Evolutionary conservation across 2,888 invertebrate genomes (phyloP), one percentile per base, ranked within the genome.

Genomic region (Drosophila pullipes): DNA sequence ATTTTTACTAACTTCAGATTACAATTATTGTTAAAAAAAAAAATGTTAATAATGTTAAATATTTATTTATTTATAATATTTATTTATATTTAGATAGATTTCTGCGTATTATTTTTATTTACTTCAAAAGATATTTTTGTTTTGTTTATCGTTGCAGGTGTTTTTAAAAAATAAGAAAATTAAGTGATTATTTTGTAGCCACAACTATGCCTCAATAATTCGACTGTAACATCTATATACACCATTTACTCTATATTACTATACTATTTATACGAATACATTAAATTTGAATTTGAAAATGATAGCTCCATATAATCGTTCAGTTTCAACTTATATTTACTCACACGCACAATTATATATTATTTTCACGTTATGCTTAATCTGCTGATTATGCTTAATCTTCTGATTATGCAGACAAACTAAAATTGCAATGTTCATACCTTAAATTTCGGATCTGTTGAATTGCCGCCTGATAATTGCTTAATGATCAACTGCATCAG

Each of bases 401-500:
- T 37, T 37, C 22, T 25, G 44, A 31, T 55, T 50, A 28, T 13
- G 53, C 53, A 54, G 39, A 39, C 53, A 37, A 3, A 30, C 9
- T 4, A 52, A 61, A 68, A 57, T 62, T 61, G 70, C 73, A 64
- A 44, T 60, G 49, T 6, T 60, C 74, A 55, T 55, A 4, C 39
- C 68, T 22, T 6, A 74, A 69, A 69, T 76, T 69, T 47, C 30
- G 35, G 58, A 73, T 39, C 41, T 57, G n/a, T 35, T 22, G 55
- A 62, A 66, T 66, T 66, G 49, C 54, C 50, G 69, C 28, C 49
- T 58, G 69, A 73, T 83, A 88, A 88, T 85, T 88, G 69, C 77
- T 73, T 81, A 88, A 85, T 85, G 76, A 74, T 64, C 73, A 58
- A 69, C 62, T 74, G 74, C 66, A 83, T 88, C 88, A 88, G 85